phyloP scores from a whole-genome alignment of 2,888 invertebrate species.

The Prostheceraeus crozeri region DNA sequence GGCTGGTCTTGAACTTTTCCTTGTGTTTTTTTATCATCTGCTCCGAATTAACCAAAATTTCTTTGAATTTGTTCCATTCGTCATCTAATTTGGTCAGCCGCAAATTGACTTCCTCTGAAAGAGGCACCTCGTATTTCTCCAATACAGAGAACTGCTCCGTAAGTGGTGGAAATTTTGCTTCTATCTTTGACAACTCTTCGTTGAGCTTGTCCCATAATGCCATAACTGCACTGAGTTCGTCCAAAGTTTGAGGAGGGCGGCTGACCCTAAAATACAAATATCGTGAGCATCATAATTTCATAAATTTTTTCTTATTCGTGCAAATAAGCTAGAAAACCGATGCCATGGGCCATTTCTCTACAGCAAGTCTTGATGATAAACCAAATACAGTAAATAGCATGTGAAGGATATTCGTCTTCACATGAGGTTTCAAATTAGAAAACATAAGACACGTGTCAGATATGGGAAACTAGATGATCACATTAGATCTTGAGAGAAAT shows the following conservation, averaged over 20 bases:
- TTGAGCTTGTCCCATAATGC: slow-evolving; percentile 66
- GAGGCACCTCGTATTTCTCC: slow-evolving; percentile 67
- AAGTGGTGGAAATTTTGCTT: slow-evolving; percentile 69
- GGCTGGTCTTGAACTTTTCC: slow-evolving; percentile 62
- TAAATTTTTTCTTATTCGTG: too few relatives aligned
- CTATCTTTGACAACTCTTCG: slow-evolving; percentile 63
- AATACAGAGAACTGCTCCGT: slow-evolving; percentile 65
- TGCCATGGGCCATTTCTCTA: too few relatives aligned
- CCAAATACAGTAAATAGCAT: too few relatives aligned
- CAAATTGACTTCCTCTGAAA: slow-evolving; percentile 62
- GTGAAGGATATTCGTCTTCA: too few relatives aligned
- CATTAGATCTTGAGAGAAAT: too few relatives aligned
- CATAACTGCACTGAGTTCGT: slow-evolving; percentile 67
- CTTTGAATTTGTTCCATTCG: slow-evolving; percentile 68
- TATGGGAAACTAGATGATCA: too few relatives aligned
- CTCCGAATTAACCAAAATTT: slow-evolving; percentile 66
- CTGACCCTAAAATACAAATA: slow-evolving; percentile 59
- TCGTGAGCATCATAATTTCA: too few relatives aligned
- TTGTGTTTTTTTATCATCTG: slow-evolving; percentile 41
- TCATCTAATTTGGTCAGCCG: slow-evolving; percentile 59
- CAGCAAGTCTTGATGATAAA: too few relatives aligned
- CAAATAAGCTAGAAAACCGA: too few relatives aligned
- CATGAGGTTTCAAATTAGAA: too few relatives aligned
- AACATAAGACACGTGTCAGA: too few relatives aligned
- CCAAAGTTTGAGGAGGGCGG: slow-evolving; percentile 67